Conservation (phyloP, 2,113 vertebrate genomes). For the Mustela nigripes region DNA sequence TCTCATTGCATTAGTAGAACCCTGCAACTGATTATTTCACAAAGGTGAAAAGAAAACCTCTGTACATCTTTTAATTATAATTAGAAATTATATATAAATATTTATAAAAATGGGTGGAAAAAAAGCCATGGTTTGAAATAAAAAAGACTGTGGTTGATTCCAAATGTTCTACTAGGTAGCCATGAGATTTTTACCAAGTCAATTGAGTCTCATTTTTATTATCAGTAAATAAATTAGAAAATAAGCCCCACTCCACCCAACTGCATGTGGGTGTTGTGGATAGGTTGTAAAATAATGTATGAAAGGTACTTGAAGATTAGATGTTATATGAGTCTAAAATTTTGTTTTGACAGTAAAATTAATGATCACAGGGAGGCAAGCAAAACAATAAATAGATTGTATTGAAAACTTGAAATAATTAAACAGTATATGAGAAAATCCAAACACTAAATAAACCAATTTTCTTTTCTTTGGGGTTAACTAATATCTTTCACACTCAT, state of each 20-base stretch:
- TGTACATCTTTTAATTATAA: background rate
- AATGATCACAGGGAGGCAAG: constrained; percentile 1
- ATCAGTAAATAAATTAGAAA: background rate
- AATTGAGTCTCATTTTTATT: background rate
- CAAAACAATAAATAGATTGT: constrained; percentile 14
- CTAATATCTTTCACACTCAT: constrained; percentile 51
- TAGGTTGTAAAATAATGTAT: background rate
- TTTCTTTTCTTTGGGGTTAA: constrained; percentile 48
- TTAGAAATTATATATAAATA: background rate
- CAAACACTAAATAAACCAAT: constrained; percentile 48
- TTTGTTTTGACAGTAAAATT: constrained; percentile 52
- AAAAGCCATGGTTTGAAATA: background rate
- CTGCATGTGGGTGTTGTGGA: background rate
- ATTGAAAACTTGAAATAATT: constrained; percentile 38
- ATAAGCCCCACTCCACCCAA: background rate
- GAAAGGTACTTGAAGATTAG: background rate
- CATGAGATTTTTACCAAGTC: background rate
- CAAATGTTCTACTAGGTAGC: background rate
- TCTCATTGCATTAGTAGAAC: background rate
- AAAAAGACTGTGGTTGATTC: background rate
- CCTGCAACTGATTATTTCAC: background rate
- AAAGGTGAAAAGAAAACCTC: background rate
- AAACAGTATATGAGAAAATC: background rate
- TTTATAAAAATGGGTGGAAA: background rate
- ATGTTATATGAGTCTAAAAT: background rate